Evolutionary conservation across 2,888 invertebrate species (phyloP), one percentile per base, ranked within the genome.

Genomic region (Megastigmus dorsalis): DNA sequence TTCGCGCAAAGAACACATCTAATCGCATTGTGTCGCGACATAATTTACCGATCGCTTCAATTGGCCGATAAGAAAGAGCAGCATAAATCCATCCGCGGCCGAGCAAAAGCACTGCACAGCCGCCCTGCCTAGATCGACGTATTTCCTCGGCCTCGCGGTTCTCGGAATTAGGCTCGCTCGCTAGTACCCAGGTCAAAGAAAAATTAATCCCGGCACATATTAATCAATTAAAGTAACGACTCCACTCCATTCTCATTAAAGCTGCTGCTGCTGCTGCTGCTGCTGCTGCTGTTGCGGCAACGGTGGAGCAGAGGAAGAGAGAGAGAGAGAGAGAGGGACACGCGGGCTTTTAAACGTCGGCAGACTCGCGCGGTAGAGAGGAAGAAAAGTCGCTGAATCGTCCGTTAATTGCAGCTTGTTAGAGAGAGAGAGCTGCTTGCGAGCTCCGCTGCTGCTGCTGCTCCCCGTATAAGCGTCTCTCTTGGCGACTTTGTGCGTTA

Each of bases 201-300:
- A 71, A 57, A 65, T 57, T 5, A 33, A 55, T 48, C 38, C 50
- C 48, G 33, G 50, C 52, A 55, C 62, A 45, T 74, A 68, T 71
- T 60, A 74, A 75, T 72, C 62, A 69, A 66, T 62, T 45, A 50
- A 33, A 72, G 59, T 55, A 75, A 54, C 50, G 65, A 60, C 50
- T 30, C 20, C 26, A 18, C 71, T 71, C 66, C 28, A 41, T 52
- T 50, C 62, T 65, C 68, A 71, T 55, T 66, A 57, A 23, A 68
- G 67, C 38, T 50, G 48, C 45, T 13, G n/a, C 52, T 10, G 13
- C n/a, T n/a, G n/a, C n/a, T n/a, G n/a, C n/a, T n/a, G n/a, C n/a
- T n/a, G n/a, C n/a, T n/a, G n/a, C n/a, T n/a, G n/a, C n/a, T n/a
- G n/a, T n/a, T n/a, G n/a, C n/a, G n/a, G n/a, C n/a, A n/a, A n/a